Conservation (phyloP, 2,113 vertebrate species). For the Pyxicephalus adspersus region DNA sequence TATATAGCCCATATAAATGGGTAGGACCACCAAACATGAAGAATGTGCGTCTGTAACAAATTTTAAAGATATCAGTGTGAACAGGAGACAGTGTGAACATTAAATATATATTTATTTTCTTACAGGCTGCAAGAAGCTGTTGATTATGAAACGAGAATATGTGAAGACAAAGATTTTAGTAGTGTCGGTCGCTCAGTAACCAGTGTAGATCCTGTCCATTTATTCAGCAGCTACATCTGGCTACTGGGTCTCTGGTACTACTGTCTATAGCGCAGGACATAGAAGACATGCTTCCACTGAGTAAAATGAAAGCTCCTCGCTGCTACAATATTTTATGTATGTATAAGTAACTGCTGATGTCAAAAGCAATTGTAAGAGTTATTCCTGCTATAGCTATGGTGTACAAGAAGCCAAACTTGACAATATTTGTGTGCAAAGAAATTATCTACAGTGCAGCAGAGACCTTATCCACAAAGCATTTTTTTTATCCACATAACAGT, state of each 20-base stretch:
- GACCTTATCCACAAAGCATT: no score
- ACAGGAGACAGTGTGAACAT: no score
- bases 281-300: neutral
- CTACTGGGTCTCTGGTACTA: slow-evolving; percentile 99
- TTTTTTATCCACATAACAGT: no score
- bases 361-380: neutral
- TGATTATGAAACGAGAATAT: neutral
- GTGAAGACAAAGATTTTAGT: neutral
- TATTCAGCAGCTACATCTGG: slow-evolving; percentile 99
- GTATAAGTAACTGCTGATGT: neutral
- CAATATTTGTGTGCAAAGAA: no score
- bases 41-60: no score
- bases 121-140: neutral
- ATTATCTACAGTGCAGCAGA: no score
- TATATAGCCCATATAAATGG: no score
- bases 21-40: no score
- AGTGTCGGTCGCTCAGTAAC: slow-evolving; percentile 94
- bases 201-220: slow-evolving; percentile 99
- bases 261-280: slow-evolving; percentile 34
- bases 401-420: no score
- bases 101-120: slow-evolving; percentile 5
- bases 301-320: neutral
- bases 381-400: no score
- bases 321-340: neutral
- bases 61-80: no score